phyloP scores from a whole-genome alignment of 1,140 invertebrate species.

The Lepidurus arcticus region DNA sequence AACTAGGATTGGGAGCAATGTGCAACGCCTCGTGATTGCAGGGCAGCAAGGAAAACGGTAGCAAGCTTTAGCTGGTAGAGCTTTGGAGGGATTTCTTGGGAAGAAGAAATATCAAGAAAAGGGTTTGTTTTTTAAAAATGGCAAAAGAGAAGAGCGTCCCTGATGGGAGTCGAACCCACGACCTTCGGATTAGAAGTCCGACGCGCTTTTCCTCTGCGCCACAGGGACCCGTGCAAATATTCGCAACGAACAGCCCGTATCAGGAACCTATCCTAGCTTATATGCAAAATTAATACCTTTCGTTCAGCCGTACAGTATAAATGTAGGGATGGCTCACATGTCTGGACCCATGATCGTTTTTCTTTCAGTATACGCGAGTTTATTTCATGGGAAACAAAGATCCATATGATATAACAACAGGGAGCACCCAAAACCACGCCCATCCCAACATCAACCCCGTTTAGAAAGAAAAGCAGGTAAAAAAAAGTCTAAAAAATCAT shows the following conservation, averaged over 20 bases:
- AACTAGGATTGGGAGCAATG: too few species aligned
- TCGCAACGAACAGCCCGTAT: not conserved
- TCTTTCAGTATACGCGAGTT: too few species aligned
- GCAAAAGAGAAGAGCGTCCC: constrained; percentile 35
- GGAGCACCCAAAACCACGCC: too few species aligned
- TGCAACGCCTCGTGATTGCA: too few species aligned
- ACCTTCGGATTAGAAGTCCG: constrained; percentile 42
- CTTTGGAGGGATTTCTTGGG: not conserved
- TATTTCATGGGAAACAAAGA: too few species aligned
- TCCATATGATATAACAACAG: too few species aligned
- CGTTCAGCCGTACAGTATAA: not conserved
- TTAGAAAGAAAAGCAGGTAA: too few species aligned
- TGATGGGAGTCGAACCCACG: constrained; percentile 40
- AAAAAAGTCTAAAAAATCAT: too few species aligned
- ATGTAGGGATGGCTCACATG: not conserved
- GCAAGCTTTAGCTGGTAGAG: too few species aligned
- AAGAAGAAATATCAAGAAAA: not conserved
- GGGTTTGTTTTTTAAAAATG: not conserved
- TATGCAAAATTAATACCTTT: not conserved
- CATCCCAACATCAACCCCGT: too few species aligned
- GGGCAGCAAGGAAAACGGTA: too few species aligned
- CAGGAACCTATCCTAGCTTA: not conserved
- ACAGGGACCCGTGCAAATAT: constrained; percentile 36
- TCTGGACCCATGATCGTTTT: too few species aligned
- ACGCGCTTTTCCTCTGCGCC: constrained; percentile 41